Base-by-base conservation (phyloP, 2,888 invertebrate species). In the Arctia plantaginis region DNA sequence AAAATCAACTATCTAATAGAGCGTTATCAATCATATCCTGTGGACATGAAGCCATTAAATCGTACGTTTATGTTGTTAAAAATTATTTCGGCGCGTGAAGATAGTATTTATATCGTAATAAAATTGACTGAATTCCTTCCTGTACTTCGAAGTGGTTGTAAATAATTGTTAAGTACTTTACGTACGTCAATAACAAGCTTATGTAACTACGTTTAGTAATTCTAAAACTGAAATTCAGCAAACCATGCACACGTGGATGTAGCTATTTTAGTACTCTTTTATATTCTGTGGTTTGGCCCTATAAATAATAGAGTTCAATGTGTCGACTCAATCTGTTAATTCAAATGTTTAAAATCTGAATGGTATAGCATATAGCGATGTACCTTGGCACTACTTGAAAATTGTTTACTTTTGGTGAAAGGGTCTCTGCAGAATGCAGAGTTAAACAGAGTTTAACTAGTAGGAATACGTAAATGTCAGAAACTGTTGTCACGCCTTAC, bases 1-100 rank as follows among this genome's bases (percentile, higher is more conserved):
- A 47, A 47, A 68, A 64, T 66, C 55, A 55, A 55, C 39, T 18
- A 35, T 71, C 18, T 44, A 41, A 65, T 55, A 44, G 20, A 41
- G 12, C 15, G 62, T 55, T 41, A 77, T 77, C 41, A 66, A 72
- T 76, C 62, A 72, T 69, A 44, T 35, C 12, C 73, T 30, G 75
- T 67, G 66, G 71, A 69, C 27, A 33, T 69, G 59, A 73, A 30
- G 27, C 62, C 18, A 74, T 77, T 67, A 73, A 33, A 71, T 75
- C 62, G 75, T 77, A 72, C 33, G 8, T 71, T 71, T 68, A 35
- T 41, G 47, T n/a, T 69, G 41, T 72, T 70, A 51, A 65, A 70
- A 71, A 66, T 65, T 62, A 66, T 66, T 71, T n/a, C 6, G 30
- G 55, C 62, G 66, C 35, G 51, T 75, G 66, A 51, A 69, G 35